Evolutionary conservation across 2,113 vertebrate species (phyloP).

Genomic region (Seriola quinqueradiata): DNA sequence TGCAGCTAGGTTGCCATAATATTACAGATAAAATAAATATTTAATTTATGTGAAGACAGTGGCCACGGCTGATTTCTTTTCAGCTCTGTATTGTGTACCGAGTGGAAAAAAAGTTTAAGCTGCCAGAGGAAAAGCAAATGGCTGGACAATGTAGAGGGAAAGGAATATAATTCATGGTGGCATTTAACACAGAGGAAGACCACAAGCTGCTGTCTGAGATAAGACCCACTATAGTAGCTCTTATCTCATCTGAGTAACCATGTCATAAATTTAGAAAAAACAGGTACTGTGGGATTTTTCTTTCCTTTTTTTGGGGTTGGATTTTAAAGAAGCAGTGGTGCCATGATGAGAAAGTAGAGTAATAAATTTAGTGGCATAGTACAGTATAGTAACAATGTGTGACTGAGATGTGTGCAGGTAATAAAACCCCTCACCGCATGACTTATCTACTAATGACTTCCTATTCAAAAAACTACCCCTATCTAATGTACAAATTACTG

Average conservation of each 20-base stretch:
- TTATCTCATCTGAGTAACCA: slow-evolving; percentile 37
- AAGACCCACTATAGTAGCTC: slow-evolving; percentile 27
- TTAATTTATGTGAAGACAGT: not conserved
- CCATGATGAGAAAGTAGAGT: not conserved
- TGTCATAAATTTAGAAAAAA: slow-evolving; percentile 37
- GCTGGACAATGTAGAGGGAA: not conserved
- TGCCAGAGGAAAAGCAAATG: not conserved
- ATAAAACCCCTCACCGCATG: slow-evolving; percentile 8
- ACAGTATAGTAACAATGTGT: not conserved
- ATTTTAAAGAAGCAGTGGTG: not conserved
- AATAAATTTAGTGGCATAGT: slow-evolving; percentile 13
- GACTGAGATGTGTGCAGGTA: not conserved
- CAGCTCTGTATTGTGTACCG: not conserved
- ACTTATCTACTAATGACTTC: slow-evolving; percentile 8
- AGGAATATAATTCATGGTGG: slow-evolving; percentile 28
- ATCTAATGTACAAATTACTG: slow-evolving; percentile 2
- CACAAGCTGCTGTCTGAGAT: slow-evolving; percentile 59
- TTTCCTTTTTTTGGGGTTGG: no score
- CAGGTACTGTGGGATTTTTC: slow-evolving; percentile 9
- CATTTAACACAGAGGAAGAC: slow-evolving; percentile 41
- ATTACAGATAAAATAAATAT: not conserved
- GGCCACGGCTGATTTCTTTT: not conserved
- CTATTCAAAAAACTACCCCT: not conserved
- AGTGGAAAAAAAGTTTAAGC: not conserved
- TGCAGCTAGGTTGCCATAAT: not conserved